A percentile compares a stretch with the other conserved stretches of the same genome.
These are phyloP conservation scores for Caenorhabditis afra DNA, from an alignment of 2,888 invertebrate genomes.

Conservation along the genomic window DNA sequence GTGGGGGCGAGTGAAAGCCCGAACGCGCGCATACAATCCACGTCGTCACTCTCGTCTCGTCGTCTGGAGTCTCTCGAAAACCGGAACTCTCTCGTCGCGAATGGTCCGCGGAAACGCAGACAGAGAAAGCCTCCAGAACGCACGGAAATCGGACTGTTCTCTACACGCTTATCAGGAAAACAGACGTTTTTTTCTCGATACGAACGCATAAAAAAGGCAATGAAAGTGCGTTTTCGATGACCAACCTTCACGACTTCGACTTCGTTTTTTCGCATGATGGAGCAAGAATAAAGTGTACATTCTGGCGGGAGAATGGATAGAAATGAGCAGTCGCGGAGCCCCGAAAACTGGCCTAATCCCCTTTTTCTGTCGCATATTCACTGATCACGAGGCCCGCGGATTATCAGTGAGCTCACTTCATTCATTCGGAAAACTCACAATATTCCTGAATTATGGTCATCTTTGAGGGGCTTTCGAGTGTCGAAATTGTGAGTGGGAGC, in stretches of 20 bases:
- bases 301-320: neutral
- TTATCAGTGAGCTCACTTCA: constrained; percentile 3
- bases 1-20: constrained; percentile 16
- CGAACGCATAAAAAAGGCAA: neutral
- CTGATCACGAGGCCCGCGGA: constrained; percentile 5
- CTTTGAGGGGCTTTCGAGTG: constrained; percentile 4
- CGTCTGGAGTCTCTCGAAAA: constrained; percentile 25
- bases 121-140: neutral
- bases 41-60: constrained; percentile 34
- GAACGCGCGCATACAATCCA: constrained; percentile 52
- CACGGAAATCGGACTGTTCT: neutral
- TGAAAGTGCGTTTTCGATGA: neutral
- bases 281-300: constrained; percentile 58
- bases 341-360: constrained; percentile 16
- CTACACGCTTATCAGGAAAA: neutral
- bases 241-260: constrained; percentile 39
- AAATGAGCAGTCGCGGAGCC: neutral
- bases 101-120: constrained; percentile 30
- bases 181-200: neutral
- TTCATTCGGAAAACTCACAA: constrained; percentile 48
- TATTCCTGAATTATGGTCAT: constrained; percentile 58
- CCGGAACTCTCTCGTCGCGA: constrained; percentile 1
- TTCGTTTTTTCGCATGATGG: constrained; percentile 47
- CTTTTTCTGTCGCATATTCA: constrained; percentile 14
- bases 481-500: no score